phyloP scores from a whole-genome alignment of 2,113 vertebrate genomes.

The Fregetta grallaria region DNA sequence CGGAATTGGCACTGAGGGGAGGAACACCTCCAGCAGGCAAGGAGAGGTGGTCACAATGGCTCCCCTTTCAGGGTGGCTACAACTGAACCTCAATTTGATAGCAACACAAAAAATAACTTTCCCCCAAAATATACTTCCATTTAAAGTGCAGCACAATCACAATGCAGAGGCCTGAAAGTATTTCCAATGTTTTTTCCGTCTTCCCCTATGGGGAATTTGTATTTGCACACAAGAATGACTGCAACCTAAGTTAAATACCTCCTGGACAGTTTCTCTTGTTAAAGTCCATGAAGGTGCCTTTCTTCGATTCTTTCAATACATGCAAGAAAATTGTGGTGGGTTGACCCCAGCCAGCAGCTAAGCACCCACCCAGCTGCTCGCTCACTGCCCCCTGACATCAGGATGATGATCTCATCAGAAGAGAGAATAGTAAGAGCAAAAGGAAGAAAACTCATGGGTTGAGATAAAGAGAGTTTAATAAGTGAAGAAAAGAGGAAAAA shows the following conservation, averaged over 20 bases:
- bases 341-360: not conserved
- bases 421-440: not conserved
- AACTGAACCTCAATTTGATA: not conserved
- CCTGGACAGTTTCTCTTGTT: conserved; percentile 1
- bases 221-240: conserved; percentile 13
- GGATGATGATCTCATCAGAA: not conserved
- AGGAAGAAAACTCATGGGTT: not conserved
- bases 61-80: not conserved
- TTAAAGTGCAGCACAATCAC: not conserved
- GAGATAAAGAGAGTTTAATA: not conserved
- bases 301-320: conserved; percentile 13
- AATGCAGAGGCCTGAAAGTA: not conserved
- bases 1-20: not conserved
- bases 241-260: not conserved
- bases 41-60: not conserved
- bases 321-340: not conserved
- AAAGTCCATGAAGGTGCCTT: conserved; percentile 13
- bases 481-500: not conserved
- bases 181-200: not conserved
- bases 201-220: conserved; percentile 5
- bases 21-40: not conserved
- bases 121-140: not conserved
- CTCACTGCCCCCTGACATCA: not conserved
- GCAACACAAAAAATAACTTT: not conserved
- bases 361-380: not conserved